Percentiles rank a stretch among this genome's conserved stretches.
Evolutionary conservation across 2,888 invertebrate genomes (phyloP).

Genomic region (Muschampia plurimacula): DNA sequence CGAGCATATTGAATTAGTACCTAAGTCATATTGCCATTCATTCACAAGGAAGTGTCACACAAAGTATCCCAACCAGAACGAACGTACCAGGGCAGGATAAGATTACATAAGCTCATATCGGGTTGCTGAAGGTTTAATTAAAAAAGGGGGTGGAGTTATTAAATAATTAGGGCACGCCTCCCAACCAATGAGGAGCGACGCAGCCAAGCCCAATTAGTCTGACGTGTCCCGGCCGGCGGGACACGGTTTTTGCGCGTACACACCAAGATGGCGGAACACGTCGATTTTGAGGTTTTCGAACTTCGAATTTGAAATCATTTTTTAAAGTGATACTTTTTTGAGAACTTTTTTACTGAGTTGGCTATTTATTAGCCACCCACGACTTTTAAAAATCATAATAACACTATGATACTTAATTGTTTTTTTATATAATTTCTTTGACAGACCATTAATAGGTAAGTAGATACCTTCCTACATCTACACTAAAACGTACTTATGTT

Average conservation of each 20-base stretch:
- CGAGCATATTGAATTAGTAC: too few species aligned
- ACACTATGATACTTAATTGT: too few species aligned
- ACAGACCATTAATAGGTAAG: too few species aligned
- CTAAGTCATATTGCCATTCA: not conserved
- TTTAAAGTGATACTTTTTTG: not conserved
- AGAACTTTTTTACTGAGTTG: not conserved
- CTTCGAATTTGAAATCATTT: constrained; percentile 19
- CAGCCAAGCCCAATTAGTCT: constrained; percentile 74
- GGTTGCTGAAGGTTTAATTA: constrained; percentile 63
- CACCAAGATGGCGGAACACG: constrained; percentile 42
- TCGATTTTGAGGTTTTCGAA: constrained; percentile 30
- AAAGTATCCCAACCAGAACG: constrained; percentile 13
- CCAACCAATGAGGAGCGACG: constrained; percentile 70
- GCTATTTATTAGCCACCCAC: too few species aligned
- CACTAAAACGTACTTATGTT: too few species aligned
- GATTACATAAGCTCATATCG: constrained; percentile 26
- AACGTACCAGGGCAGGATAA: constrained; percentile 2
- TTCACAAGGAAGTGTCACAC: constrained; percentile 9
- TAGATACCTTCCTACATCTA: too few species aligned
- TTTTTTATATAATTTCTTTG: too few species aligned
- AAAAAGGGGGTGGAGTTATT: constrained; percentile 79
- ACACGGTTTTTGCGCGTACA: constrained; percentile 47
- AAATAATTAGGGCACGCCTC: constrained; percentile 79
- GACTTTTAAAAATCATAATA: too few species aligned
- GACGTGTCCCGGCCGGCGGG: constrained; percentile 53